Evolutionary conservation across 2,113 vertebrate species (phyloP), one percentile per base, ranked within the genome.

Genomic region (Ptilorrhoa leucosticta): DNA sequence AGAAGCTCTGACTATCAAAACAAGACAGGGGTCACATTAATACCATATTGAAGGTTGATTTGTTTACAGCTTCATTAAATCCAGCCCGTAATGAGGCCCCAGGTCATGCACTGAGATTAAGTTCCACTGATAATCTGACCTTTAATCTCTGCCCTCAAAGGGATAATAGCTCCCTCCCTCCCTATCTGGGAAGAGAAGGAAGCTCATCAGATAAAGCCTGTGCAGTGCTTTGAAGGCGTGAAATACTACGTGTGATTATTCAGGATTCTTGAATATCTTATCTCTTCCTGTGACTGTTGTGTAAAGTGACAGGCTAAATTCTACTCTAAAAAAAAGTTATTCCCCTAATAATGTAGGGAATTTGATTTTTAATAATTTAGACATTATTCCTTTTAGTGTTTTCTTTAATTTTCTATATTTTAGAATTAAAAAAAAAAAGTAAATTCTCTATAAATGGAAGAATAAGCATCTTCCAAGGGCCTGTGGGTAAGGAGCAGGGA

Each of bases 61-160:
- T 93, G 66, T 88, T 87, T 94, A 69, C 63, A 85, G 78, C 90
- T 88, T 79, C 73, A 79, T 91, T 83, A 96, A 95, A 93, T 87
- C 64, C 83, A 87, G 56, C 39, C 31, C 1, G 0, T 47, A 13
- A 11, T 16, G 13, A 80, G n/a, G 61, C 19, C 24, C 45, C 40
- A 53, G 76, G 65, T 89, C 83, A n/a, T 13, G 44, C 40, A 53
- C 33, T 2, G 5, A 86, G 93, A 65, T 90, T 64, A 81, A 89
- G 66, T 68, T 50, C 80, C 28, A 30, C 10, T 71, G 72, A 58
- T 87, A 89, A 92, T 35, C 30, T 80, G 71, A 65, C 58, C 71
- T 90, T 86, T 83, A 88, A 57, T 84, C 89, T 87, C 47, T 79
- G 40, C 37, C 53, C 26, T 53, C 31, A 53, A 23, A 73, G 42